Evolutionary conservation across 1,140 invertebrate genomes (phyloP).

Genomic region (Helicorthomorpha holstii): DNA sequence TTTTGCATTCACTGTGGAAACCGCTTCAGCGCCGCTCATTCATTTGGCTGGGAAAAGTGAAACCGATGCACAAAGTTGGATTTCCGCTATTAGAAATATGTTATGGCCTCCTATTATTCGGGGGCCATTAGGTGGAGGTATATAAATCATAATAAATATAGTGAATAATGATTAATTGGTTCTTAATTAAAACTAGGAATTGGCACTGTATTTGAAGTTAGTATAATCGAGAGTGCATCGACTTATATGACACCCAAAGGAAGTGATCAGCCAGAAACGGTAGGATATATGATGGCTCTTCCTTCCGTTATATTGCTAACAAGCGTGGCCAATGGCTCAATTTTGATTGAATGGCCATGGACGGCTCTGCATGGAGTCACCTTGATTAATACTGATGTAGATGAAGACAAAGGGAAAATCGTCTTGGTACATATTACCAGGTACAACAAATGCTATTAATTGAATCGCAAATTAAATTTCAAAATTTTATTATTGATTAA

Average conservation of each 20-base stretch:
- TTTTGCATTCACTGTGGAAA: conserved; percentile 3
- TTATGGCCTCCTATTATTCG: neutral
- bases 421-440: neutral
- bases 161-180: neutral
- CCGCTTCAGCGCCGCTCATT: neutral
- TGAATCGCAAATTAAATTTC: neutral
- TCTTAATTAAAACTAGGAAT: neutral
- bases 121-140: neutral
- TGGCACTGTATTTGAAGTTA: neutral
- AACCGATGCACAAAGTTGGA: conserved; percentile 5
- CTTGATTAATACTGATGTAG: neutral
- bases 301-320: conserved; percentile 1
- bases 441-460: neutral
- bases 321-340: neutral
- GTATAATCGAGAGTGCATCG: neutral
- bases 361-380: neutral
- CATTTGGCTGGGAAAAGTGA: conserved; percentile 3
- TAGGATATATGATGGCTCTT: neutral
- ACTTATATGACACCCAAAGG: neutral
- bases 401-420: neutral
- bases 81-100: conserved; percentile 1
- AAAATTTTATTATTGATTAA: neutral
- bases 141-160: neutral
- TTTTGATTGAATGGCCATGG: conserved; percentile 5
- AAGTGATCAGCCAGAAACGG: neutral